phyloP scores from a whole-genome alignment of 2,113 vertebrate species.

The Lichenostomus cassidix region DNA sequence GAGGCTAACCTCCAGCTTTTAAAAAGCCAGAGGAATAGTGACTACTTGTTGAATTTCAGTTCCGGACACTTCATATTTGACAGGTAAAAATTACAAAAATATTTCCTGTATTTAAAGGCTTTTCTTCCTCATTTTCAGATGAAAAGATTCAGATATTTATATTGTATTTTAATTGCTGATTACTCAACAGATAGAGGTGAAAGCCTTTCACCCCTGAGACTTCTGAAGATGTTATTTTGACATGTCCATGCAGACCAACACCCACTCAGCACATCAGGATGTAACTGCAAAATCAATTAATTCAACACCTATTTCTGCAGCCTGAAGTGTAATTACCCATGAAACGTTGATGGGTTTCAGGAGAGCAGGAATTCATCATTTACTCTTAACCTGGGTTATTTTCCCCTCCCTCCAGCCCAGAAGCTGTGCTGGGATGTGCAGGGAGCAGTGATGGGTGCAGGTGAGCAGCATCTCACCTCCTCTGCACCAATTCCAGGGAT shows the following conservation, averaged over 20 bases:
- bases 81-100: not conserved
- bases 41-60: not conserved
- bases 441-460: not conserved
- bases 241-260: not conserved
- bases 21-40: not conserved
- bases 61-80: not conserved
- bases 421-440: not conserved
- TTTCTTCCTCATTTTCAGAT: not conserved
- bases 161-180: not conserved
- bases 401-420: not conserved
- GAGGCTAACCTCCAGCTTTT: not conserved
- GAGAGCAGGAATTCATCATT: not conserved
- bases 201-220: not conserved
- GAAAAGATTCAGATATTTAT: not conserved
- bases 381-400: not conserved
- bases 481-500: not conserved
- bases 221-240: not conserved
- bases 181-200: not conserved
- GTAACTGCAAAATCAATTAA: slow-evolving; percentile 26
- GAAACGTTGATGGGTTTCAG: not conserved
- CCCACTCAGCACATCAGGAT: not conserved
- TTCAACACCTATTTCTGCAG: slow-evolving; percentile 14
- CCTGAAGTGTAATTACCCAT: not conserved
- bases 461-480: not conserved
- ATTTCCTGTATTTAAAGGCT: not conserved